A percentile compares a stretch with the other conserved stretches of the same genome.
Evolutionary conservation across 1,140 invertebrate species (phyloP).

Genomic region (Coboldia fuscipes): DNA sequence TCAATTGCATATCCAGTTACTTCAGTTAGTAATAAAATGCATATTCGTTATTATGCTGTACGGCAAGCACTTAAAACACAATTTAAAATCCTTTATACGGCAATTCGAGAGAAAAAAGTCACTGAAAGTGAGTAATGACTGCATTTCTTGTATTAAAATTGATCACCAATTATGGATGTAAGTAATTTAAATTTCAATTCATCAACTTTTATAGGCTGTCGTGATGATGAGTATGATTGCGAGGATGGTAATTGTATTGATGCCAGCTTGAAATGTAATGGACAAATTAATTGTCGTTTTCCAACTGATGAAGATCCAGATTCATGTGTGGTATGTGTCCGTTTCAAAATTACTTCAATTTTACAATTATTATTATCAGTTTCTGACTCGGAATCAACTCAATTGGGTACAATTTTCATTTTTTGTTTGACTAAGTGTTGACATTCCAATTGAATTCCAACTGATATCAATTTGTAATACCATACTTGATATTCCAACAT

Average conservation of each 20-base stretch:
- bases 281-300: slow-evolving; percentile 53
- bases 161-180: no score
- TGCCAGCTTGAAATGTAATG: slow-evolving; percentile 44
- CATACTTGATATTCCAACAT: no score
- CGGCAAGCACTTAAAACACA: slow-evolving; percentile 36
- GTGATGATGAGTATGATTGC: slow-evolving; percentile 51
- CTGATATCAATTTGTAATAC: no score
- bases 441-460: no score
- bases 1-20: slow-evolving; percentile 49
- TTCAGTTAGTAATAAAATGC: slow-evolving; percentile 34
- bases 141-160: no score
- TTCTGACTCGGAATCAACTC: no score
- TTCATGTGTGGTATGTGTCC: slow-evolving; percentile 37
- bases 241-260: slow-evolving; percentile 69
- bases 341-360: background rate
- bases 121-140: slow-evolving; percentile 11
- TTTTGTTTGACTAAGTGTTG: no score
- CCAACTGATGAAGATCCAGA: slow-evolving; percentile 58
- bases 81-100: slow-evolving; percentile 51
- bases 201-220: slow-evolving; percentile 19
- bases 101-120: slow-evolving; percentile 36
- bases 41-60: slow-evolving; percentile 47
- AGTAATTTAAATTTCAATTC: background rate
- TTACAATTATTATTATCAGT: background rate
- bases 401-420: background rate